Percentiles rank a stretch among this genome's conserved stretches.
Evolutionary conservation across 2,797 vertebrate species (phyloP).

Genomic region (Cyclopterus lumpus): DNA sequence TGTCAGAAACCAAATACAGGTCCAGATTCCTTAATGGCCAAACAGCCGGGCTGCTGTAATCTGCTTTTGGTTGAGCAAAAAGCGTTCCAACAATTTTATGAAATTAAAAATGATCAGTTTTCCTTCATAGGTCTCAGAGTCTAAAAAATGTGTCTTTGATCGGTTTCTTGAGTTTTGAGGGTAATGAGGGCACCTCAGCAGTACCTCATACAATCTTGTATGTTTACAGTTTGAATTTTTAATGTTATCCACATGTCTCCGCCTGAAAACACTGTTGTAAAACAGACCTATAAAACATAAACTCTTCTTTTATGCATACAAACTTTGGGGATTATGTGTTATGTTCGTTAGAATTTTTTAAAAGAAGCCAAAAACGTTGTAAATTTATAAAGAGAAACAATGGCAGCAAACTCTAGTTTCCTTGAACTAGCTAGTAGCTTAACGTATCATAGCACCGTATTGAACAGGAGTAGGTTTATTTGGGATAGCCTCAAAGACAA

Average conservation of each 20-base stretch:
- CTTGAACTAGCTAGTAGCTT: not conserved
- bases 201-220: not conserved
- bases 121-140: not conserved
- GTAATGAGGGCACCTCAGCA: too few relatives aligned
- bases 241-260: not conserved
- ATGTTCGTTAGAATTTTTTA: not conserved
- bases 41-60: constrained; percentile 9
- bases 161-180: not conserved
- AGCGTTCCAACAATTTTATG: constrained; percentile 10
- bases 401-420: not conserved
- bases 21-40: constrained; percentile 35
- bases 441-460: not conserved
- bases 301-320: not conserved
- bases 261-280: not conserved
- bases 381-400: not conserved
- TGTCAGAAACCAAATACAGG: constrained; percentile 37
- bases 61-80: not conserved
- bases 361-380: not conserved
- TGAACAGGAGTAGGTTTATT: not conserved
- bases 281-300: not conserved
- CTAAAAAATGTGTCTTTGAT: not conserved
- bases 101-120: not conserved
- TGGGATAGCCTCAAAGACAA: not conserved
- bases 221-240: not conserved
- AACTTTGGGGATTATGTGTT: not conserved